These are phyloP conservation scores for Trichopria drosophilae DNA, from an alignment of 2,888 invertebrate species.

Conservation along the genomic window DNA sequence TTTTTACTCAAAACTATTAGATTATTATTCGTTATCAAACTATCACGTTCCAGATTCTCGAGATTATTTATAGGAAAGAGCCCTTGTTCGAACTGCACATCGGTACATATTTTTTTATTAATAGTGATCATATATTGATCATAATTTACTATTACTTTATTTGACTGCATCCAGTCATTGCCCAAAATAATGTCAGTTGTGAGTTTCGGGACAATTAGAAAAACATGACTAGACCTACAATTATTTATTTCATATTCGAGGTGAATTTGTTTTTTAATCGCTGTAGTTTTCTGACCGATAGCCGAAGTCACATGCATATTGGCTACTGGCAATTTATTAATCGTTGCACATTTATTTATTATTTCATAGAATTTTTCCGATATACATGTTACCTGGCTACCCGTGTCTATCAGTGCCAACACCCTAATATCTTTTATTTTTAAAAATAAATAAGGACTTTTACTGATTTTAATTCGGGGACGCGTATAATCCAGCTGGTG, in stretches of 20 bases:
- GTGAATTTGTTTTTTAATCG: conserved; percentile 17
- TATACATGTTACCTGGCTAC: conserved; percentile 21
- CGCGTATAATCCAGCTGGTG: no score
- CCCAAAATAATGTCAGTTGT: conserved; percentile 24
- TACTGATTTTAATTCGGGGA: no score
- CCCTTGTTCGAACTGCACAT: no score
- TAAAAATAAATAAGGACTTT: no score
- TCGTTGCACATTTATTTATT: background rate
- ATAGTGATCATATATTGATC: no score
- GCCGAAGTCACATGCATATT: no score
- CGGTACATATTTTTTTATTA: no score
- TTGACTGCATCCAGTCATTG: conserved; percentile 20
- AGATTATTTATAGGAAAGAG: no score
- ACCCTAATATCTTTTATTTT: no score
- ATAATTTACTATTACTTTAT: conserved; percentile 10
- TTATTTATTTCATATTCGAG: conserved; percentile 1
- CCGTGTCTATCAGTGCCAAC: conserved; percentile 11
- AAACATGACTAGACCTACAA: background rate
- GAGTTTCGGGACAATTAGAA: conserved; percentile 21
- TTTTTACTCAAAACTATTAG: no score
- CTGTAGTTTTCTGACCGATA: conserved; percentile 15
- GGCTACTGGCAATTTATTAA: conserved; percentile 16
- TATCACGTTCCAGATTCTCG: no score
- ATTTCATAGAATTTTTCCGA: conserved; percentile 16
- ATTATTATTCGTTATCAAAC: no score